These are phyloP conservation scores for Diabrotica undecimpunctata DNA, from an alignment of 1,140 invertebrate species.

Conservation along the genomic window DNA sequence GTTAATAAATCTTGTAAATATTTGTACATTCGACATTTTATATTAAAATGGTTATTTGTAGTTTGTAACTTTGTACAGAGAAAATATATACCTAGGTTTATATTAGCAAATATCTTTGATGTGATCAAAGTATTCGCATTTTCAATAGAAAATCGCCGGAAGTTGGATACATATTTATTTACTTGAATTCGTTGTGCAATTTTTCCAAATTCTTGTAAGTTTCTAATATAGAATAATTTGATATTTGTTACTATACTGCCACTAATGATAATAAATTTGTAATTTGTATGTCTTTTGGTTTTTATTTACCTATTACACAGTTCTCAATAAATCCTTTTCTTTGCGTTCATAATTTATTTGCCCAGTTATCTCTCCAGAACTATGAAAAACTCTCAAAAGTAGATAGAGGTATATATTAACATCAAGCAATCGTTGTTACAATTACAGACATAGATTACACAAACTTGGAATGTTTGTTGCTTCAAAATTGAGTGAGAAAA, in stretches of 20 bases:
- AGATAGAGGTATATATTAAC: no score
- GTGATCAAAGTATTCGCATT: constrained; percentile 14
- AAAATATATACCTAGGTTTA: constrained; percentile 12
- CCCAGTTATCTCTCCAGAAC: no score
- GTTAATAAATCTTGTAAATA: constrained; percentile 14
- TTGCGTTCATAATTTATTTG: no score
- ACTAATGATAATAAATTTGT: constrained; percentile 35
- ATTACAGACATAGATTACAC: no score
- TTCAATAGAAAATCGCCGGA: constrained; percentile 11
- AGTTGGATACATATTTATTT: constrained; percentile 11
- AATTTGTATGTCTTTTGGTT: constrained; percentile 24
- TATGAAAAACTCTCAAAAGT: no score
- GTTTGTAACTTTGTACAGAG: constrained; percentile 17
- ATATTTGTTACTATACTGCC: constrained; percentile 35
- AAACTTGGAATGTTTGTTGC: no score
- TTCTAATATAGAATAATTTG: constrained; percentile 14
- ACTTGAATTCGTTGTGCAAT: constrained; percentile 23
- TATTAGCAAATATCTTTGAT: constrained; percentile 23
- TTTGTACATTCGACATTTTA: constrained; percentile 20
- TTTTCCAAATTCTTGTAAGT: constrained; percentile 17
- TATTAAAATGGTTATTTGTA: constrained; percentile 19
- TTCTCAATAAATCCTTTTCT: no score
- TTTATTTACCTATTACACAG: background rate
- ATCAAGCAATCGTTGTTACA: no score
- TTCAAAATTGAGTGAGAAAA: no score